Conservation (phyloP, 2,888 invertebrate species). For the Branchipolynoe longqiensis region DNA sequence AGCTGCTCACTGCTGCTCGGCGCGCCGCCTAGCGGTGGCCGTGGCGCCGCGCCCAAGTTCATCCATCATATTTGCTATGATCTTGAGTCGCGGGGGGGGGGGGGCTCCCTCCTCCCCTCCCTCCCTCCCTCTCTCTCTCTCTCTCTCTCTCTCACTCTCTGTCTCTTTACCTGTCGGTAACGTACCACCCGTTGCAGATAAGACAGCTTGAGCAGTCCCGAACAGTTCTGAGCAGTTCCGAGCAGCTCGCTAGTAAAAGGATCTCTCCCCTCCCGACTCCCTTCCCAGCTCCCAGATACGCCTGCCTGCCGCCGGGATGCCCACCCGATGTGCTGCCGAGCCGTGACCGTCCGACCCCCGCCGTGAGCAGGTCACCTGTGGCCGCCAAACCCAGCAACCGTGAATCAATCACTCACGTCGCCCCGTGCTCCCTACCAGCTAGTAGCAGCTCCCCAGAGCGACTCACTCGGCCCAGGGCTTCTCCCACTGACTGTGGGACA, state of each 20-base stretch:
- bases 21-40: no score
- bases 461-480: not conserved
- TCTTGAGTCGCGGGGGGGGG: conserved; percentile 37
- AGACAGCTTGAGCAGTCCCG: no score
- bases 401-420: conserved; percentile 42
- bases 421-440: no score
- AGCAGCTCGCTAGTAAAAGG: conserved; percentile 35
- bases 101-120: no score
- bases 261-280: no score
- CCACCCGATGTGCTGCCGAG: not conserved
- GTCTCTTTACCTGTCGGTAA: conserved; percentile 38
- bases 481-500: no score
- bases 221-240: no score
- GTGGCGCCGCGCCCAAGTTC: conserved; percentile 26
- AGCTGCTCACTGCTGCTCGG: conserved; percentile 2
- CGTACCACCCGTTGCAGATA: conserved; percentile 36
- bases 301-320: no score
- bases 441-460: conserved; percentile 23
- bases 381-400: conserved; percentile 28
- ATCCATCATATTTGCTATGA: conserved; percentile 49
- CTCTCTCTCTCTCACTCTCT: no score
- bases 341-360: conserved; percentile 6
- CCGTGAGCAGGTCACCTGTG: conserved; percentile 30
- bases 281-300: no score
- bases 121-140: no score